Conservation (phyloP, 2,888 invertebrate species). For the Agonopterix alstromeriana region DNA sequence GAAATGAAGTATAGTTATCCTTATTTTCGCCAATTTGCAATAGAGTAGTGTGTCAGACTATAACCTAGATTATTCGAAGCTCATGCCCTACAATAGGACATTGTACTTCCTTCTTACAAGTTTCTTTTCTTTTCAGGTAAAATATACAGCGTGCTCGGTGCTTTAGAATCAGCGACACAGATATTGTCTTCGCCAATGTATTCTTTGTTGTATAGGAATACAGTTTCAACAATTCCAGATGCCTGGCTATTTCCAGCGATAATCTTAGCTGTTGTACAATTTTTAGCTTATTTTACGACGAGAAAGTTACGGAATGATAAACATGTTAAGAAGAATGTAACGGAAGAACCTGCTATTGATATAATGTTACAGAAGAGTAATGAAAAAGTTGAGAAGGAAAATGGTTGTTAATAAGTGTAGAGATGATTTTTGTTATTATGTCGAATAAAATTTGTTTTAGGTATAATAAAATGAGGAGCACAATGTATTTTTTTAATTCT, state of each 20-base stretch:
- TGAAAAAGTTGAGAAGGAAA: too few relatives aligned
- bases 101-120: not conserved
- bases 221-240: conserved; percentile 51
- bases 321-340: not conserved
- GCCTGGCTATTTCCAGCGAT: conserved; percentile 64
- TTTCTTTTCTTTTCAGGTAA: conserved; percentile 48
- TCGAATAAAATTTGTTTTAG: too few relatives aligned
- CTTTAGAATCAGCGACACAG: conserved; percentile 64
- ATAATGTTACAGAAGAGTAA: too few relatives aligned
- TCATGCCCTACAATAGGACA: not conserved
- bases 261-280: conserved; percentile 41
- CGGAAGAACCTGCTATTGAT: not conserved
- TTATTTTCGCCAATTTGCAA: too few relatives aligned
- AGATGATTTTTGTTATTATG: too few relatives aligned
- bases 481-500: too few relatives aligned
- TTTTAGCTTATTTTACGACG: conserved; percentile 46
- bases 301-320: conserved; percentile 15
- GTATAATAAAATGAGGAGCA: too few relatives aligned
- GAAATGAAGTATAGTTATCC: too few relatives aligned
- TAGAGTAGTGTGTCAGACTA: too few relatives aligned
- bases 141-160: conserved; percentile 68
- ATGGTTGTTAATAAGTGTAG: too few relatives aligned
- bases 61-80: too few relatives aligned
- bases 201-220: conserved; percentile 58
- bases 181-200: conserved; percentile 59